Evolutionary conservation across 1,140 invertebrate genomes (phyloP), one percentile per base, ranked within the genome.

Genomic region (Eupristina koningsbergeri): DNA sequence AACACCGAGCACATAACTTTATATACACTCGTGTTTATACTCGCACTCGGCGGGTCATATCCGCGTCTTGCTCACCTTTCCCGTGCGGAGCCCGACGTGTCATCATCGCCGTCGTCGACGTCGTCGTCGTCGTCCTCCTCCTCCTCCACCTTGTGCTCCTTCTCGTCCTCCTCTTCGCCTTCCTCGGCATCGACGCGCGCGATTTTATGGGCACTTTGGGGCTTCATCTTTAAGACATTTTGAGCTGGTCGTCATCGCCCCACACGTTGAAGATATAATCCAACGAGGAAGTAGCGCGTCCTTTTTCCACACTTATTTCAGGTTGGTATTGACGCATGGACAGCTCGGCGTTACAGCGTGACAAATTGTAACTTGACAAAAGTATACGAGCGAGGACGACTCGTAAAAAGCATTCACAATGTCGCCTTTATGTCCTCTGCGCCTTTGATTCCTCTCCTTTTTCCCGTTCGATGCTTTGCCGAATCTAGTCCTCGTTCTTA

Each of bases 311-410:
- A 6, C 7, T 34, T 26, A 29, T 50, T 77, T 36, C 36, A 41
- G 39, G 41, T 71, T 71, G 19, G 67, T 41, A 71, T 64, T 39
- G 76, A 63, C 2, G 61, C 26, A 45, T 64, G 53, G 75, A 77
- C 34, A 39, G 31, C 34, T 67, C 71, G 67, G 47, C 74, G 15
- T 73, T 83, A 73, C 64, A 84, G 75, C 67, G 74, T 83, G 80
- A 79, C 73, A 85, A 85, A 85, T 85, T 81, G 84, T 81, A 85
- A 78, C 77, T 77, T 45, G 69, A 84, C 83, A 80, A 84, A 80
- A 50, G 61, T 50, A 80, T 41, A 50, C 64, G 74, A 76, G 47
- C 47, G 73, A 50, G 75, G n/a, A 64, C 22, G 15, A 67, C 75
- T 85, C 84, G 75, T 85, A 82, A 85, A 85, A 85, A 74, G 53